Evolutionary conservation across 2,888 invertebrate species (phyloP).

Genomic region (Cheilosia vernalis): DNA sequence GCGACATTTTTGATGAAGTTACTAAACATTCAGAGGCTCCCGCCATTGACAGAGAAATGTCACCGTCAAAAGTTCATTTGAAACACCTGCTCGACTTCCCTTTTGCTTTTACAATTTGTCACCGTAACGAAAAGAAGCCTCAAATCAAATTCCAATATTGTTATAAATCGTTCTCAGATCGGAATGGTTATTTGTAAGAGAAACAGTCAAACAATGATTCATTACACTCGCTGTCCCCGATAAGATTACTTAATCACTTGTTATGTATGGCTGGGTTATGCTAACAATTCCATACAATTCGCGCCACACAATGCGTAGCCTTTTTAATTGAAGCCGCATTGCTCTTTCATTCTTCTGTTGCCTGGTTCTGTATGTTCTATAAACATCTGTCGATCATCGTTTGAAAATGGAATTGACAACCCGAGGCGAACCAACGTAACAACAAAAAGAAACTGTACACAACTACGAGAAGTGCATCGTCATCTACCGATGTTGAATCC

Average conservation of each 20-base stretch:
- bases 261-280: constrained; percentile 41
- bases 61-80: constrained; percentile 2
- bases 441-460: constrained; percentile 2
- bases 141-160: constrained; percentile 38
- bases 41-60: neutral
- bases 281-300: constrained; percentile 41
- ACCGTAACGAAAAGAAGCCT: constrained; percentile 10
- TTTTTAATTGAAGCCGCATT: constrained; percentile 59
- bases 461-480: neutral
- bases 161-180: constrained; percentile 40
- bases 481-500: constrained; percentile 7
- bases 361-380: constrained; percentile 50
- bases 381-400: constrained; percentile 72
- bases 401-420: constrained; percentile 62
- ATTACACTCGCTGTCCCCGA: constrained; percentile 47
- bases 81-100: constrained; percentile 31
- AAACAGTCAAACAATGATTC: constrained; percentile 57
- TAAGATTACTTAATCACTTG: constrained; percentile 66
- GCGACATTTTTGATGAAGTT: neutral
- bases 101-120: constrained; percentile 32
- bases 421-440: constrained; percentile 12
- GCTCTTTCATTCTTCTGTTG: constrained; percentile 17
- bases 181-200: constrained; percentile 30
- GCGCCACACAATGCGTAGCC: constrained; percentile 61
- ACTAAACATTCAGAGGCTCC: neutral